These are phyloP conservation scores for Cyclina sinensis DNA, from an alignment of 1,140 invertebrate genomes.

Conservation along the genomic window DNA sequence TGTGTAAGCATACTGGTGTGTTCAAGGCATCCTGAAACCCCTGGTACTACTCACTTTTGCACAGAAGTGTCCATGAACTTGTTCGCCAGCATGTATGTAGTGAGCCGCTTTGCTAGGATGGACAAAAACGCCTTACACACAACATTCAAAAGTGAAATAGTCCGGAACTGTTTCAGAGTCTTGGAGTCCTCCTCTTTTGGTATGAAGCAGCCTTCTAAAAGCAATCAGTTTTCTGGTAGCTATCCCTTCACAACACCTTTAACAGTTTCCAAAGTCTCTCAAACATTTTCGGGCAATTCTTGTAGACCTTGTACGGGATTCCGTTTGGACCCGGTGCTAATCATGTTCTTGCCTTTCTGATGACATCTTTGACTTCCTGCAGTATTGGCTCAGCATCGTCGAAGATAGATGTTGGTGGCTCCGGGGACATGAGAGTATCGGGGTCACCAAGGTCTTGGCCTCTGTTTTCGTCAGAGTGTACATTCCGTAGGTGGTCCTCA, in stretches of 20 bases:
- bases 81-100: constrained; percentile 33
- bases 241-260: constrained; percentile 6
- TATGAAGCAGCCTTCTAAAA: background rate
- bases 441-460: background rate
- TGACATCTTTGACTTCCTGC: constrained; percentile 33
- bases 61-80: constrained; percentile 58
- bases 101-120: background rate
- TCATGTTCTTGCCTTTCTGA: constrained; percentile 22
- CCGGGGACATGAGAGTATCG: background rate
- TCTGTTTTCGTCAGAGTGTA: background rate
- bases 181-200: constrained; percentile 12
- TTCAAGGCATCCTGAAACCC: constrained; percentile 54
- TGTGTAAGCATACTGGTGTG: constrained; percentile 42
- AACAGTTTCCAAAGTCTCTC: background rate
- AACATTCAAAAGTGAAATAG: constrained; percentile 21
- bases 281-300: background rate
- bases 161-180: constrained; percentile 28
- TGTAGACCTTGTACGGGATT: constrained; percentile 28
- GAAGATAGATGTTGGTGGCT: background rate
- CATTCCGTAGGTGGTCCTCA: background rate
- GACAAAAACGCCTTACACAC: constrained; percentile 11
- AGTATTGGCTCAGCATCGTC: background rate
- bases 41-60: constrained; percentile 49
- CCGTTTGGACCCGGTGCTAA: constrained; percentile 40
- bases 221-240: background rate